Conservation (phyloP, 2,113 vertebrate genomes). For the Platichthys flesus region DNA sequence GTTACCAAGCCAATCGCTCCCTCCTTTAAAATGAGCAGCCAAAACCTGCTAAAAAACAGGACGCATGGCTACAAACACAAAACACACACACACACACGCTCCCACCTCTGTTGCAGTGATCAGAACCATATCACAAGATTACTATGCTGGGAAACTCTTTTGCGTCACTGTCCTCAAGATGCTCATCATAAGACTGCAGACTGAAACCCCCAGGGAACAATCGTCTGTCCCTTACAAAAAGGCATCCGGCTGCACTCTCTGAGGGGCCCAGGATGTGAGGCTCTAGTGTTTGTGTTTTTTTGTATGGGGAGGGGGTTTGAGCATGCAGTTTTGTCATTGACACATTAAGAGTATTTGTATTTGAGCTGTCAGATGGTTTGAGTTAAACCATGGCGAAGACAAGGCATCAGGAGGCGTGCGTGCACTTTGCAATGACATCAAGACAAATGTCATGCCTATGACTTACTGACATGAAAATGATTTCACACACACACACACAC, state of each 20-base stretch:
- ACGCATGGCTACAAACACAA: slow-evolving; percentile 8
- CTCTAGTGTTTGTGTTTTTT: neutral
- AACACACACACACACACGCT: slow-evolving; percentile 15
- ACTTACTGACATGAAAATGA: slow-evolving; percentile 5
- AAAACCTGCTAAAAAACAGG: neutral
- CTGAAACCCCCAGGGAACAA: slow-evolving; percentile 12
- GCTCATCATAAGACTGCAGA: slow-evolving; percentile 64
- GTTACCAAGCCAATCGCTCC: slow-evolving; percentile 13
- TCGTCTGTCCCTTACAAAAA: slow-evolving; percentile 11
- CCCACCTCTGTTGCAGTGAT: slow-evolving; percentile 9
- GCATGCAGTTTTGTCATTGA: neutral
- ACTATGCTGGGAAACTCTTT: slow-evolving; percentile 14
- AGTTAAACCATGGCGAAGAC: neutral
- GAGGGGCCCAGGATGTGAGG: neutral
- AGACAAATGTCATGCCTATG: slow-evolving; percentile 2
- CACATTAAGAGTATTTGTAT: slow-evolving; percentile 1
- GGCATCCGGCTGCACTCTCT: neutral
- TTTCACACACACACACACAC: neutral
- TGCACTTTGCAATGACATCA: neutral
- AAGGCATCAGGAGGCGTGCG: neutral
- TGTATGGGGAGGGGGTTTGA: neutral
- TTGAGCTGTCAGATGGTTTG: neutral
- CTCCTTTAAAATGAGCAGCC: neutral
- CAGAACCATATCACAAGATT: slow-evolving; percentile 53
- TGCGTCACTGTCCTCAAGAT: slow-evolving; percentile 50